Evolutionary conservation across 2,113 vertebrate genomes (phyloP), one percentile per base, ranked within the genome.

Genomic region (Labeo rohita): DNA sequence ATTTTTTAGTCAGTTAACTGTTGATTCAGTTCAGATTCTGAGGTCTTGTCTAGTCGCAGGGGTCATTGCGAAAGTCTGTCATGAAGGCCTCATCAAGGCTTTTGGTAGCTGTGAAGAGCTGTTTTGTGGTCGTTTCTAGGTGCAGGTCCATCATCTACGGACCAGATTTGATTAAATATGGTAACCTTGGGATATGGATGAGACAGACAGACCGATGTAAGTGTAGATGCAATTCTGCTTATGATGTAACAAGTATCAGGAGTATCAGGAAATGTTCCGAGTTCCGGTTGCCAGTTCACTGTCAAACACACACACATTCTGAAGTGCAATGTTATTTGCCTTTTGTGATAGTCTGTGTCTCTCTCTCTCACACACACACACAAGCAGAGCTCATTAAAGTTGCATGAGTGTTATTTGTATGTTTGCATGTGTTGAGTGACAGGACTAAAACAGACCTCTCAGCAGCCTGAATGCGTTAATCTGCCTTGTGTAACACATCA

Each of bases 401-500:
- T 79, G 73, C 73, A 76, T 76, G 73, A 76, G n/a, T 34, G 3
- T 76, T 75, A 16, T 18, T 4, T 5, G 74, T 76, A 52, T 76
- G 74, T 76, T 13, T 76, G 49, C 54, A 34, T 54, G 50, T 54
- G 75, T 77, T 77, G 75, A 77, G 28, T 77, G 75, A 54, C 50
- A 54, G 28, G 43, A 49, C 11, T 49, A 54, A 34, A 77, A 34
- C 75, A 77, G 49, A 52, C 23, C 28, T 77, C 49, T 77, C 50
- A 36, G 49, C 13, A 54, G 28, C 23, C 49, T 54, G 47, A 23
- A 54, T 2, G 34, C 4, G 13, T 36, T 77, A 36, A 77, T 28
- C 75, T 21, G 49, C 23, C 11, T 72, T 49, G 72, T 74, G 72
- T 74, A 49, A 49, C 3, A 23, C 23, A 16, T 18, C 74, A 77